Evolutionary conservation across 2,797 vertebrate genomes (phyloP), one percentile per base, ranked within the genome.

Genomic region (Rhinogobio ventralis): DNA sequence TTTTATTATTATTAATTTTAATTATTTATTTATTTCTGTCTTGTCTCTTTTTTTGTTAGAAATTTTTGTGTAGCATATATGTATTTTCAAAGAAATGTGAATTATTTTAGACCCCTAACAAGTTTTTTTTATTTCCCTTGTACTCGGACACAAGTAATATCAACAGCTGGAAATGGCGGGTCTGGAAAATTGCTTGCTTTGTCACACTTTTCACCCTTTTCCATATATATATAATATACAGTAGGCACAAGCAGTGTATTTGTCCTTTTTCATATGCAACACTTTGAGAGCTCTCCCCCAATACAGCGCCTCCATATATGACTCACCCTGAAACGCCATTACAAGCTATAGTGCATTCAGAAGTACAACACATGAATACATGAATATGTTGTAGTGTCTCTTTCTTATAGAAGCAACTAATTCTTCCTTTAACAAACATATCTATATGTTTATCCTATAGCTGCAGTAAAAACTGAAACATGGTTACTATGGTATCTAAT

Each of bases 171-270:
- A 66, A 66, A 33, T 33, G 14, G 7, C 25, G 1, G 4, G 39
- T 76, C 13, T 57, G 53, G 36, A 82, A 72, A 66, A 68, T 19
- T 68, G 49, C 36, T 84, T 36, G 73, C 19, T 75, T 75, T 75
- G 11, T 36, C 73, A 36, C 30, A n/a, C 36, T 57, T 39, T 77
- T 77, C 8, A 5, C 5, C 82, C 19, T 11, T 57, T 28, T 84
- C 39, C 39, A 79, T 64, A 46, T 62, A 46, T 62, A 84, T 78
- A 53, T 25, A 51, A 62, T 46, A 66, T 51, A 80, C 66, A 53
- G 57, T 66, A 53, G 42, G 30, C 64, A 19, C 25, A 25, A 69
- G 46, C 20, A 68, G 49, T 66, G 76, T n/a, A 28, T 64, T 30
- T 64, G 28, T 9, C 55, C 15, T 62, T 78, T 46, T 79, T 66